These are phyloP conservation scores for Gastracanthus pulcherrimus DNA, from an alignment of 2,888 invertebrate genomes.

Conservation along the genomic window DNA sequence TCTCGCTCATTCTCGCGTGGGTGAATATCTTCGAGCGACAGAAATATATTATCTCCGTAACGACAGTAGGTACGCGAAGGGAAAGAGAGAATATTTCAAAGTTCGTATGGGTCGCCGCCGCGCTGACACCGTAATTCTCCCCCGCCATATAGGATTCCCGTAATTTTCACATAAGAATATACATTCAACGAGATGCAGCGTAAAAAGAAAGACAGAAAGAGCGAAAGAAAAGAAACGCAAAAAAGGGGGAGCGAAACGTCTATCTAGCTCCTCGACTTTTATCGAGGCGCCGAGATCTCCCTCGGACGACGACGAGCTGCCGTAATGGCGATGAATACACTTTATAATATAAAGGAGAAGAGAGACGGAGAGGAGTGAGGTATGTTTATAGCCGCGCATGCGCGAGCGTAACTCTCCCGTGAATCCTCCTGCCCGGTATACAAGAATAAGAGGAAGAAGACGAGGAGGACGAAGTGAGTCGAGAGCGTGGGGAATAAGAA, in stretches of 20 bases:
- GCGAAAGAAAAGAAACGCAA: conserved; percentile 4
- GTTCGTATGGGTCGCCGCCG: background rate
- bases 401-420: conserved; percentile 11
- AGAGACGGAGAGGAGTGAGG: no score
- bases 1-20: no score
- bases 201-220: conserved; percentile 11
- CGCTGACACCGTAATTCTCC: conserved; percentile 47
- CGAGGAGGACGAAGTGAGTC: background rate
- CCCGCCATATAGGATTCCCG: conserved; percentile 47
- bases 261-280: conserved; percentile 36
- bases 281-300: conserved; percentile 28
- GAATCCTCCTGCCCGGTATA: background rate
- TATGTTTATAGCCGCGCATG: conserved; percentile 40
- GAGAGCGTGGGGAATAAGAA: background rate
- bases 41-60: no score
- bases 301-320: background rate
- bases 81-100: conserved; percentile 5
- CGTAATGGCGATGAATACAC: conserved; percentile 19
- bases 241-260: conserved; percentile 36
- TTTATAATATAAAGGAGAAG: no score
- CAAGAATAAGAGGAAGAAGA: background rate
- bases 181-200: background rate
- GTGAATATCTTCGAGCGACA: conserved; percentile 3
- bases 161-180: conserved; percentile 53
- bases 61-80: background rate